Conservation (phyloP, 2,113 vertebrate species). For the Corythornis vintsioides region DNA sequence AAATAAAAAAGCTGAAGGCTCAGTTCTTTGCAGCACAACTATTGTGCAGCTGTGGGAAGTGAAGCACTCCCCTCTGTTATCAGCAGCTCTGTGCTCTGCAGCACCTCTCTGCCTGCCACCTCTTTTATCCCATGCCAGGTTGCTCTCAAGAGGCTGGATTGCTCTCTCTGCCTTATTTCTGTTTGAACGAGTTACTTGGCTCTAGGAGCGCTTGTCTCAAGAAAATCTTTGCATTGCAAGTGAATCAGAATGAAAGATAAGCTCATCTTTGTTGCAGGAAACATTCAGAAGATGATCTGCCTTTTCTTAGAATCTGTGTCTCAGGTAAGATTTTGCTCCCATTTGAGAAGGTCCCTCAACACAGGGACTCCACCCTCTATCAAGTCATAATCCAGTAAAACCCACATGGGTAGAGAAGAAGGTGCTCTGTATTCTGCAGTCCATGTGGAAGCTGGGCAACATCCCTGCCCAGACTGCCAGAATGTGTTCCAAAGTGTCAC, state of each 20-base stretch:
- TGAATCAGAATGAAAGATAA: not conserved
- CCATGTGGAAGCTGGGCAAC: not conserved
- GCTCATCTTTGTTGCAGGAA: not conserved
- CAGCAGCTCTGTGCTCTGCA: not conserved
- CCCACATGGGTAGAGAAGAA: not conserved
- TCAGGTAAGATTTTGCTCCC: not conserved
- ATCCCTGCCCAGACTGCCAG: not conserved
- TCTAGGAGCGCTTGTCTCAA: not conserved
- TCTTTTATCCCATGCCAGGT: not conserved
- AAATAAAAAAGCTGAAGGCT: not conserved
- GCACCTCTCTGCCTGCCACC: rapidly evolving
- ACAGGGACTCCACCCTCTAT: not conserved
- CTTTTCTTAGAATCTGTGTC: not conserved
- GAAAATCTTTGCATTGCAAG: not conserved
- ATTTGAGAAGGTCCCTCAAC: not conserved
- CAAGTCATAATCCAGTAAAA: not conserved
- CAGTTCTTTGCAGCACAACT: rapidly evolving
- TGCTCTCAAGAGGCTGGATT: not conserved
- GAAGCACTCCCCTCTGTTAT: not conserved
- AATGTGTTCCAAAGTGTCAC: not conserved
- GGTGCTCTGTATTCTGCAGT: not conserved
- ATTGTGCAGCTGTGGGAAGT: rapidly evolving
- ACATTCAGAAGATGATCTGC: not conserved
- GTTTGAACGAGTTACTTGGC: not conserved
- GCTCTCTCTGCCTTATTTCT: not conserved